Base-by-base conservation (phyloP, 1,140 invertebrate species). In the Vanessa atalanta region DNA sequence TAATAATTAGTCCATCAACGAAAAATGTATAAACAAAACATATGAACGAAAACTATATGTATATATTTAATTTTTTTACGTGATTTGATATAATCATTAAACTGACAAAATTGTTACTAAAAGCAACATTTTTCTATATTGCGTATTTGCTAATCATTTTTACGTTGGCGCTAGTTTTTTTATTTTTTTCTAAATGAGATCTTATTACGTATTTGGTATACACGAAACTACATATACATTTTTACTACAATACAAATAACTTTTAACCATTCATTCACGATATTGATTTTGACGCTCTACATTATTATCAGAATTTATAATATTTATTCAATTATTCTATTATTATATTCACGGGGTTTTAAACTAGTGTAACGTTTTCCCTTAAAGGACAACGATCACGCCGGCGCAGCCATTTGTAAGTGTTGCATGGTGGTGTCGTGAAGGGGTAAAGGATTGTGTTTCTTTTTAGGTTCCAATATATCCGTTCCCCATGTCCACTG, bases 401-500 rank as follows among this genome's bases (percentile, higher is more conserved):
- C 78, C 5, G 76, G 53, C 61, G 72, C 43, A 1, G 74, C 70
- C 12, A 65, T 76, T 47, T 81, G 78, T 11, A 77, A 75, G 2
- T 82, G 77, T 13, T 68, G 75, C 50, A 60, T 48, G 14, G 82
- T 7, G 11, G 82, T 61, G 9, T 88, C 87, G 13, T 81, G 65
- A 37, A 83, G 85, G 1, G 79, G 75, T 4, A 86, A 37, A 0
- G 75, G 64, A 1, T 61, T 53, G 55, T 87, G 86, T 14, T 84
- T 80, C 47, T 82, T 80, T 60, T 83, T 86, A 26, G 73, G 77
- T 31, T 86, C 66, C 26, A 89, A 66, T 13, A 87, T 69, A 16
- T 87, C 82, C 3, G 86, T 88, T 12, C 86, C 82, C 81, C 83
- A 89, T 2, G 70, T 79, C 83, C 85, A 85, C 87, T 89, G 79